Percentiles rank a stretch among this genome's conserved stretches.
Conservation (phyloP, 2,888 invertebrate species). For the Leptopilina myrica region DNA sequence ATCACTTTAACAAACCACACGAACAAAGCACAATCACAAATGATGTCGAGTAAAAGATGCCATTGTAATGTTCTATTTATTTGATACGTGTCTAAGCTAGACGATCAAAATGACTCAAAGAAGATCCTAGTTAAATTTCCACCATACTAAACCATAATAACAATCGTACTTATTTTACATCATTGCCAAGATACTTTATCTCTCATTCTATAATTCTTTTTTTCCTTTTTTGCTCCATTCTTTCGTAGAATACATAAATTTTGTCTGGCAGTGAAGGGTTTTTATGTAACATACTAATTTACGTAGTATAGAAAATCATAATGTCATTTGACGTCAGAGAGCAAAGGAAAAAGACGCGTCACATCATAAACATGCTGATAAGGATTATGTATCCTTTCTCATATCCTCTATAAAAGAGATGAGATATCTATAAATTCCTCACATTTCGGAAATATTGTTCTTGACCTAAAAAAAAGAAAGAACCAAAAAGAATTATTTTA, state of each 20-base stretch:
- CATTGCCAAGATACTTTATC: not conserved
- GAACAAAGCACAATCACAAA: conserved; percentile 54
- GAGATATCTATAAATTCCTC: not conserved
- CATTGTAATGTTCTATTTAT: conserved; percentile 56
- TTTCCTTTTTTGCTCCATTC: no score
- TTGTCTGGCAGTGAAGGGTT: no score
- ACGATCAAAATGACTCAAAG: conserved; percentile 47
- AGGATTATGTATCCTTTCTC: no score
- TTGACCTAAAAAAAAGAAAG: not conserved
- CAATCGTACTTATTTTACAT: no score
- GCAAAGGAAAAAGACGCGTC: no score
- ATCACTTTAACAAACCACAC: conserved; percentile 59
- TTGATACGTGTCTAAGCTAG: conserved; percentile 46
- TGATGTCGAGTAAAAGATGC: conserved; percentile 48
- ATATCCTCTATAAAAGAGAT: no score
- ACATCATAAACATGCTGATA: no score
- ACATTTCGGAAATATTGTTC: conserved; percentile 4
- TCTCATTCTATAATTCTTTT: no score
- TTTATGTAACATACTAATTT: no score
- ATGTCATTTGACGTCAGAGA: no score
- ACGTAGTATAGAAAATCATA: no score
- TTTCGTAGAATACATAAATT: no score
- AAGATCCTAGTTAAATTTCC: conserved; percentile 32
- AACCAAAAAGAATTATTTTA: not conserved
- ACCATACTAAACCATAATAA: conserved; percentile 30